Conservation (phyloP, 2,888 invertebrate genomes). For the Cremastinae sp. region DNA sequence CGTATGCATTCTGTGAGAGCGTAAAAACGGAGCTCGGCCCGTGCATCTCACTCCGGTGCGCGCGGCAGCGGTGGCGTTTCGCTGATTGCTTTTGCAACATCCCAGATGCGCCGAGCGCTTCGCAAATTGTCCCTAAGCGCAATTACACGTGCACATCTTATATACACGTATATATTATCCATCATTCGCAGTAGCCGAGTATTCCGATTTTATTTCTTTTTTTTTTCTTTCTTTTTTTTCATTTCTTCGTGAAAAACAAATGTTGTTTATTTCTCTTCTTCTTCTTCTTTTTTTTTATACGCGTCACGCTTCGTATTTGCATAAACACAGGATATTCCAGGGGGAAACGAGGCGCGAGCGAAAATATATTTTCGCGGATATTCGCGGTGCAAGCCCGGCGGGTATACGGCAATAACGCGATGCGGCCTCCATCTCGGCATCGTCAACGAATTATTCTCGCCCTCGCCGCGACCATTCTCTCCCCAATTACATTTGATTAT, state of each 20-base stretch:
- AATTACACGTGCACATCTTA: neutral
- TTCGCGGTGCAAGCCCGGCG: too few relatives aligned
- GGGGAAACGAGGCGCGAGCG: too few relatives aligned
- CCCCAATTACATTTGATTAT: slow-evolving; percentile 2
- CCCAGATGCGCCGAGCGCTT: slow-evolving; percentile 51
- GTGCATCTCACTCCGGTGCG: slow-evolving; percentile 25
- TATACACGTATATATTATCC: slow-evolving; percentile 23
- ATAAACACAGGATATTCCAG: too few relatives aligned
- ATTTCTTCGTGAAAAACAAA: too few relatives aligned
- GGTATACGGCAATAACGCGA: too few relatives aligned
- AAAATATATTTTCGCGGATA: slow-evolving; percentile 5
- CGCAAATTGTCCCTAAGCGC: slow-evolving; percentile 56
- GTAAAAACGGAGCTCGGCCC: slow-evolving; percentile 4
- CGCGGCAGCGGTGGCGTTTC: slow-evolving; percentile 39
- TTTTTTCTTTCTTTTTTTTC: too few relatives aligned
- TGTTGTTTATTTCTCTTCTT: too few relatives aligned
- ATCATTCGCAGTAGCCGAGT: slow-evolving; percentile 1
- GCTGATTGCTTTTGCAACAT: slow-evolving; percentile 65
- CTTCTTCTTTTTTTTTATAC: too few relatives aligned
- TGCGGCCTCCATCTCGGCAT: too few relatives aligned
- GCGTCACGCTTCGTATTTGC: too few relatives aligned
- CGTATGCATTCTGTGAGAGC: slow-evolving; percentile 5
- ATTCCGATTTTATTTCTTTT: neutral
- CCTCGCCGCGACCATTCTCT: neutral
- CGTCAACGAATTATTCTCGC: too few relatives aligned